Base-by-base conservation (phyloP, 2,888 invertebrate genomes). In the Macaria notata region DNA sequence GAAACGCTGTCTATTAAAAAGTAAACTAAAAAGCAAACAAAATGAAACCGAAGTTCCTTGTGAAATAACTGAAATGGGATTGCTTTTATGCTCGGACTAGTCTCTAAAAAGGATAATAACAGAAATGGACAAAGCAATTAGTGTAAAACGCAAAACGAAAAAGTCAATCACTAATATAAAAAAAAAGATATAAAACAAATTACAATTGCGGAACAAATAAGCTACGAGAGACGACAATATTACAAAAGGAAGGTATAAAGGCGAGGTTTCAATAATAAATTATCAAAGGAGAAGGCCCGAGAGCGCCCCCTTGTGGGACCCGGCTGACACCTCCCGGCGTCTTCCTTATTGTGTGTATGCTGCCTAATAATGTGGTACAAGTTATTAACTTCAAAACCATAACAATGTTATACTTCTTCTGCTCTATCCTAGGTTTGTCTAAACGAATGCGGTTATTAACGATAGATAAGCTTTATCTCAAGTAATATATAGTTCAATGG, bases 311-410 rank as follows among this genome's bases (percentile, higher is more conserved):
- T 41, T 69, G 70, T 68, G 71, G 73, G 78, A 73, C 66, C 70
- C 73, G 71, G 75, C 76, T 77, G 80, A 83, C 87, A 86, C 87
- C 86, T 84, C 83, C 78, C 75, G 75, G 77, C 76, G 72, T 75
- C 81, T 82, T 81, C 75, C 83, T 79, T 81, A 79, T 84, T 83
- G 81, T 82, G 79, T 81, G 76, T 77, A 80, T 81, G 77, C 76
- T 76, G 69, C 80, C 75, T 78, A 72, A 71, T 51, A 59, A 59
- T 56, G 42, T 64, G 65, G 64, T 56, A 9, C 48, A 68, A 65
- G 60, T 61, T 29, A 68, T 47, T 46, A 50, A 56, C 54, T 47
- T 7, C 30, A 7, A 41, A 36, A 33, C 6, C 8, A n/a, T 4
- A 3, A 39, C 7, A 38, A 46, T 42, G 9, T 31, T n/a, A n/a